phyloP scores from a whole-genome alignment of 2,113 vertebrate genomes.

The Dunckerocampus dactyliophorus region DNA sequence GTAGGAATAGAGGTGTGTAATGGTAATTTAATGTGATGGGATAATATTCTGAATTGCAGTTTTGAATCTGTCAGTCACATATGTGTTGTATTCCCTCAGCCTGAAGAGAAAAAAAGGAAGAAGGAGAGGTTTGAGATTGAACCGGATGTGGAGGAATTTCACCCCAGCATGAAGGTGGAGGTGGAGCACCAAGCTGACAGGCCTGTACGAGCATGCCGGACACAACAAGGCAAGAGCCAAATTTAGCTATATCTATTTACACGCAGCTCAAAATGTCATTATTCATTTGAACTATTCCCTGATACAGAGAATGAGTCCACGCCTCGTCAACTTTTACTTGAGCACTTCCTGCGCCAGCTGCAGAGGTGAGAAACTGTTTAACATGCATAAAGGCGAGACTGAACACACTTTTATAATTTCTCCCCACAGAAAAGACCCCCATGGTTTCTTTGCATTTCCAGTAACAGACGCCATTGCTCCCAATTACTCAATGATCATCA shows the following conservation, averaged over 20 bases:
- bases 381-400: no score
- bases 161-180: conserved; percentile 82
- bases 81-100: conserved; percentile 32
- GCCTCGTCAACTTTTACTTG: conserved; percentile 89
- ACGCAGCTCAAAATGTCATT: background rate
- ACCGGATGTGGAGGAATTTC: conserved; percentile 84
- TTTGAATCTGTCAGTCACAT: background rate
- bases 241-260: background rate
- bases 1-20: conserved; percentile 64
- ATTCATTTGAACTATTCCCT: conserved; percentile 21
- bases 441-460: conserved; percentile 95
- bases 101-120: conserved; percentile 91
- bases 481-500: conserved; percentile 97
- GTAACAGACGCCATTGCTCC: conserved; percentile 97
- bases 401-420: background rate
- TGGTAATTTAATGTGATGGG: background rate
- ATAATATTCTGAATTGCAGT: background rate
- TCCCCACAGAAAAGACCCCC: conserved; percentile 86
- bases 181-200: conserved; percentile 85
- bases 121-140: conserved; percentile 86
- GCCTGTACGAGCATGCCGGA: conserved; percentile 87
- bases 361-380: conserved; percentile 78
- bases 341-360: conserved; percentile 92
- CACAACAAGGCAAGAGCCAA: conserved; percentile 80
- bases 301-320: conserved; percentile 87